Conservation (phyloP, 2,888 invertebrate genomes). For the Nasonovia ribisnigri region DNA sequence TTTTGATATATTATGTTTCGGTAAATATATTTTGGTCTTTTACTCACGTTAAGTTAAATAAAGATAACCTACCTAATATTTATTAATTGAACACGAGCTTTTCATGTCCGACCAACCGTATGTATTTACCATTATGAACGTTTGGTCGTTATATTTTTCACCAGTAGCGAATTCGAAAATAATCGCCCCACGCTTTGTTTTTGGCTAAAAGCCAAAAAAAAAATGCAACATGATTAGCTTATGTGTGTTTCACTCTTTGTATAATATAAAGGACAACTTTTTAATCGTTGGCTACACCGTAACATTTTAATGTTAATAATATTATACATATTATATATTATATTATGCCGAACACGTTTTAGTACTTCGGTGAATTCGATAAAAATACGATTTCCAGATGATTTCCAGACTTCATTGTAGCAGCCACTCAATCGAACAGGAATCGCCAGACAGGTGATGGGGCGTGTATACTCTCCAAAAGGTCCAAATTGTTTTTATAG, state of each 20-base stretch:
- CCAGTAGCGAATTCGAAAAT: conserved; percentile 23
- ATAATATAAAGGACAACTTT: conserved; percentile 20
- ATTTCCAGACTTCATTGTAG: conserved; percentile 22
- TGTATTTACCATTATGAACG: conserved; percentile 57
- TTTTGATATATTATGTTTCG: not conserved
- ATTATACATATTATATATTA: not conserved
- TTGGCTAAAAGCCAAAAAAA: conserved; percentile 20
- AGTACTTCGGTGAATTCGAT: conserved; percentile 12
- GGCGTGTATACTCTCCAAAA: conserved; percentile 10
- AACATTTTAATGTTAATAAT: not conserved
- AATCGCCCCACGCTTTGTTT: conserved; percentile 24
- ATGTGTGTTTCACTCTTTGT: conserved; percentile 17
- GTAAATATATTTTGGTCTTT: not conserved
- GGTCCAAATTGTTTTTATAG: conserved; percentile 11
- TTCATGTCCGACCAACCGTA: conserved; percentile 58
- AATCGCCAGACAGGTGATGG: conserved; percentile 4
- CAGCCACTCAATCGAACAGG: conserved; percentile 30
- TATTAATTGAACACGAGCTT: conserved; percentile 9
- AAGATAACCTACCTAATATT: not conserved
- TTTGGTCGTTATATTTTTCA: conserved; percentile 52
- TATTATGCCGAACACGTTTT: conserved; percentile 18
- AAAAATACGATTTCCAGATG: conserved; percentile 36
- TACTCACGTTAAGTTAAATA: not conserved
- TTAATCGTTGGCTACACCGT: not conserved
- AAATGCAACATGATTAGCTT: conserved; percentile 38